These are phyloP conservation scores for Phaethon lepturus DNA, from an alignment of 2,113 vertebrate genomes.

Conservation along the genomic window DNA sequence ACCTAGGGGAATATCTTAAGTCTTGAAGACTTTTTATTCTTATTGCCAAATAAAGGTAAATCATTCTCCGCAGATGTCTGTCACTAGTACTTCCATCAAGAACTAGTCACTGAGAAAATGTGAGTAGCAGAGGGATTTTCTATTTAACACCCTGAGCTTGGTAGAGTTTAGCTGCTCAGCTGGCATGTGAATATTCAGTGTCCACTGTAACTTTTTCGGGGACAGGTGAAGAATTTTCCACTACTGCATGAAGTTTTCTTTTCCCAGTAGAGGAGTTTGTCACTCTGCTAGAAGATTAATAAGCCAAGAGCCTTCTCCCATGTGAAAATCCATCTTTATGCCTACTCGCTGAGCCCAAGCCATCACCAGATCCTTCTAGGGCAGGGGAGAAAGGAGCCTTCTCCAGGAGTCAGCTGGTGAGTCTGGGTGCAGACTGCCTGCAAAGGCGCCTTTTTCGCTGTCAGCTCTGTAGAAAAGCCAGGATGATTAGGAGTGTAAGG, in stretches of 20 bases:
- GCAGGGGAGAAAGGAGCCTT: background rate
- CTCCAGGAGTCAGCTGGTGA: background rate
- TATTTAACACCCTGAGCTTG: background rate
- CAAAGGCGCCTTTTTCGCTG: background rate
- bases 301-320: background rate
- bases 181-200: background rate
- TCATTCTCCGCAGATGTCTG: background rate
- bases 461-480: background rate
- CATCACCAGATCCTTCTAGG: background rate
- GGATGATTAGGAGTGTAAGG: background rate
- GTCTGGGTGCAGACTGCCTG: background rate
- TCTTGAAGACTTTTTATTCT: background rate
- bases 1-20: background rate
- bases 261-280: background rate
- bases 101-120: background rate
- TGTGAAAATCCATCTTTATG: background rate
- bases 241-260: background rate
- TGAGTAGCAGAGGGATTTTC: constrained; percentile 36
- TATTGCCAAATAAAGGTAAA: background rate
- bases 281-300: background rate
- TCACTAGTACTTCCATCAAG: background rate
- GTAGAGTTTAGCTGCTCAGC: background rate
- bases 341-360: background rate
- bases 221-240: constrained; percentile 21
- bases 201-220: background rate